Base-by-base conservation (phyloP, 2,888 invertebrate genomes). In the Kryphioiulus occultus region DNA sequence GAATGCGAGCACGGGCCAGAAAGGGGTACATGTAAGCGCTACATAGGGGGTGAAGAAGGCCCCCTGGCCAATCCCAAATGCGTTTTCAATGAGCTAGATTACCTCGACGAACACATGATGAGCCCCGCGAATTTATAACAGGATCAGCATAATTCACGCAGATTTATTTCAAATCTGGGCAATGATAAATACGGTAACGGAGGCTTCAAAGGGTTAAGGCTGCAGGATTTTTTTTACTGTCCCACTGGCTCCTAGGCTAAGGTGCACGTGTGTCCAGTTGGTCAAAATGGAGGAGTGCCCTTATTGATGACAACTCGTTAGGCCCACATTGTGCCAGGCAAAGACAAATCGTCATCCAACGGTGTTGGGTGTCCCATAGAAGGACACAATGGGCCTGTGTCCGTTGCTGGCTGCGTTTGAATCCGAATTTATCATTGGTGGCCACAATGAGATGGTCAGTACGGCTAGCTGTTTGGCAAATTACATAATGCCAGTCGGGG, bases 61-160 rank as follows among this genome's bases (percentile, higher is more conserved):
- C 68, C 68, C 68, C 22, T 68, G 68, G 68, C 68, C 68, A 68
- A 68, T 68, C 68, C 68, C 68, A 68, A 68, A 68, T 68, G 68
- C 68, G 68, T 68, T 68, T 68, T 68, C 68, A 68, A 68, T 68
- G 68, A 68, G 68, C 68, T 68, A 68, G 68, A 68, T 68, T 68
- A 68, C 22, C 68, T 68, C 22, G 68, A 68, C 68, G 68, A 26
- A 68, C 68, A 68, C 68, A 68, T 68, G 68, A 68, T 68, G 68
- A 68, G 68, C 68, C 68, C 68, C 7, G 26, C 68, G 68, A 68
- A 68, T 68, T 68, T 68, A 68, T 68, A 68, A 68, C 68, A 68
- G 68, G 68, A 68, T 68, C 68, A 68, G 22, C 68, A 68, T 68
- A 68, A 68, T 68, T 68, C 68, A 68, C 68, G 26, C 68, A 68